Evolutionary conservation across 2,113 vertebrate species (phyloP).

Genomic region (Anolis carolinensis): DNA sequence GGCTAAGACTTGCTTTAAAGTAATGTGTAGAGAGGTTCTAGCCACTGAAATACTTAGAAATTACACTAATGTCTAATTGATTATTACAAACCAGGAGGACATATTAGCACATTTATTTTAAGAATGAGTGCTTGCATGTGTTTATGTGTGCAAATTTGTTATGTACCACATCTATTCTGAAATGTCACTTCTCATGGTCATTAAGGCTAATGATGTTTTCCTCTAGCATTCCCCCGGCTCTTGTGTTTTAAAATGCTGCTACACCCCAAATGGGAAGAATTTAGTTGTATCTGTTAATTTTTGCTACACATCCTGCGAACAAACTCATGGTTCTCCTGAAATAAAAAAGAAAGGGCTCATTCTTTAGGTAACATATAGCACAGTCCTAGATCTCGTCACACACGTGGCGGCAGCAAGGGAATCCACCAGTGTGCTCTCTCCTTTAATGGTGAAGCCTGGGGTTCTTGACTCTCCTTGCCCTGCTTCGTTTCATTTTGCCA

Average conservation of each 20-base stretch:
- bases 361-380: neutral
- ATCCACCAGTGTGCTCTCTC: too few species aligned
- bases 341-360: neutral
- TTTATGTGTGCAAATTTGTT: slow-evolving; percentile 51
- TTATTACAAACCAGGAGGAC: slow-evolving; percentile 73
- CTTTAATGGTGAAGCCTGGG: too few species aligned
- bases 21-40: slow-evolving; percentile 69
- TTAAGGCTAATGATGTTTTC: slow-evolving; percentile 69
- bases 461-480: too few species aligned
- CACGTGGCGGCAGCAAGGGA: too few species aligned
- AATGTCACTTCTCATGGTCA: slow-evolving; percentile 56
- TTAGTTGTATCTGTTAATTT: slow-evolving; percentile 15
- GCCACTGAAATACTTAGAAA: slow-evolving; percentile 59
- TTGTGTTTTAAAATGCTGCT: slow-evolving; percentile 7
- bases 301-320: neutral
- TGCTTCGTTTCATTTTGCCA: too few species aligned
- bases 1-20: slow-evolving; percentile 75
- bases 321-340: neutral
- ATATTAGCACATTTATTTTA: slow-evolving; percentile 60
- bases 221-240: slow-evolving; percentile 22
- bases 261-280: neutral
- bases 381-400: neutral
- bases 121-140: slow-evolving; percentile 12
- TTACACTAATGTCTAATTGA: slow-evolving; percentile 64
- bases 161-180: slow-evolving; percentile 62